Conservation (phyloP, 2,797 vertebrate genomes). For the Philypnodon macrostomus region DNA sequence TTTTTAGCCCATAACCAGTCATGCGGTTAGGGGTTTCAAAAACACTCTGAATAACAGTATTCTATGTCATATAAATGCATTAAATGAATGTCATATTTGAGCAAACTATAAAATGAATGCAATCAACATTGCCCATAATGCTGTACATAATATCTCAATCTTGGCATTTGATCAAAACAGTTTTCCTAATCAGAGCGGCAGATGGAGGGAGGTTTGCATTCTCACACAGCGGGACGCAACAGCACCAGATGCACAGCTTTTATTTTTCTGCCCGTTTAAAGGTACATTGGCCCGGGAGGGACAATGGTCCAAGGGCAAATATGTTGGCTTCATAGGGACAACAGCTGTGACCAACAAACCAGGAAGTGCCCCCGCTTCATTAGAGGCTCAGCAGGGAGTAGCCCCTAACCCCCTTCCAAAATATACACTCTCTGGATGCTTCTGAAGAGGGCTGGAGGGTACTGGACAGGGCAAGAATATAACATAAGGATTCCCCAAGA, state of each 20-base stretch:
- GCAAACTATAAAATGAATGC: too few species aligned
- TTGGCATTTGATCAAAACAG: not conserved
- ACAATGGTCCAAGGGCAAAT: conserved; percentile 68
- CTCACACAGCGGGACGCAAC: conserved; percentile 51
- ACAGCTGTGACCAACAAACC: conserved; percentile 72
- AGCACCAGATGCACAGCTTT: conserved; percentile 59
- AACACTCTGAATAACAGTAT: too few species aligned
- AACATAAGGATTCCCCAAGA: too few species aligned
- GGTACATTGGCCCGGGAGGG: conserved; percentile 50
- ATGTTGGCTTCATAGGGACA: conserved; percentile 66
- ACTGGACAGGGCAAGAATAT: too few species aligned
- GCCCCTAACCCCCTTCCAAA: conserved; percentile 43
- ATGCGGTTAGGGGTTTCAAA: too few species aligned
- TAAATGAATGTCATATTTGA: too few species aligned
- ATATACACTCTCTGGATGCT: conserved; percentile 26
- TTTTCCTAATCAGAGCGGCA: conserved; percentile 18
- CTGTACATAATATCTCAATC: too few species aligned
- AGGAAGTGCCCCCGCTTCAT: conserved; percentile 74
- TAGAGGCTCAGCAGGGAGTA: conserved; percentile 71
- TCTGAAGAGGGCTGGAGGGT: too few species aligned
- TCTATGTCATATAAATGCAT: too few species aligned
- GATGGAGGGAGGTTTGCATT: conserved; percentile 59
- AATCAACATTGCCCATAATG: too few species aligned
- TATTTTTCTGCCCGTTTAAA: conserved; percentile 48
- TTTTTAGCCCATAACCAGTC: too few species aligned